Conservation (phyloP, 2,797 vertebrate species). For the Psittacula echo region DNA sequence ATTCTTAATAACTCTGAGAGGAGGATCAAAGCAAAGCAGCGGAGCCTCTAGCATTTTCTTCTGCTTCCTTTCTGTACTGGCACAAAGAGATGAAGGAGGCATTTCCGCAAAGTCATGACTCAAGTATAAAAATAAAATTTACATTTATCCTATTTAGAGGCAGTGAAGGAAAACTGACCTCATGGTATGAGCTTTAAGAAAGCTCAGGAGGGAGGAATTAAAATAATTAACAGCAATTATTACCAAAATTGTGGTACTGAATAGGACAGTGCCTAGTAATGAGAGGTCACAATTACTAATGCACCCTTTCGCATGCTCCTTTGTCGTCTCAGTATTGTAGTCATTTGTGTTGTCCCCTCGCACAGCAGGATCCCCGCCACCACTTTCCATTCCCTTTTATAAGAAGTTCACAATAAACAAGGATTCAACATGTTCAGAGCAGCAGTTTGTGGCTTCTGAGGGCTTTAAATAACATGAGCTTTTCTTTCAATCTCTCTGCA, state of each 20-base stretch:
- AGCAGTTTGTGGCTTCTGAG: neutral
- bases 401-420: neutral
- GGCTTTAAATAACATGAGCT: neutral
- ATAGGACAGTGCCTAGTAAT: slow-evolving; percentile 29
- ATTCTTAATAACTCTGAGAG: slow-evolving; percentile 15
- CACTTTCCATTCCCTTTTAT: neutral
- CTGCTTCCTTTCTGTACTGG: neutral
- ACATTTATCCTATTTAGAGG: slow-evolving; percentile 37
- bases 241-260: slow-evolving; percentile 35
- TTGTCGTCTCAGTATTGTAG: slow-evolving; percentile 32
- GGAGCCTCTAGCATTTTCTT: slow-evolving; percentile 2
- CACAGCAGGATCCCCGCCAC: slow-evolving; percentile 8
- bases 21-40: slow-evolving; percentile 31
- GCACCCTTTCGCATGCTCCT: neutral
- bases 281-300: slow-evolving; percentile 5
- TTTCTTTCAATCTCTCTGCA: neutral
- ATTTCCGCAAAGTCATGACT: slow-evolving; percentile 15
- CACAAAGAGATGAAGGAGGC: neutral
- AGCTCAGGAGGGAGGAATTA: slow-evolving; percentile 46
- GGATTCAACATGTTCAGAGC: neutral
- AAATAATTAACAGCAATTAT: slow-evolving; percentile 59
- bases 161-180: slow-evolving; percentile 26
- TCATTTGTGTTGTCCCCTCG: neutral
- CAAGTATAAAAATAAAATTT: slow-evolving; percentile 42
- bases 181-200: neutral